Evolutionary conservation across 2,113 vertebrate genomes (phyloP).

Genomic region (Sceloporus tristichus): DNA sequence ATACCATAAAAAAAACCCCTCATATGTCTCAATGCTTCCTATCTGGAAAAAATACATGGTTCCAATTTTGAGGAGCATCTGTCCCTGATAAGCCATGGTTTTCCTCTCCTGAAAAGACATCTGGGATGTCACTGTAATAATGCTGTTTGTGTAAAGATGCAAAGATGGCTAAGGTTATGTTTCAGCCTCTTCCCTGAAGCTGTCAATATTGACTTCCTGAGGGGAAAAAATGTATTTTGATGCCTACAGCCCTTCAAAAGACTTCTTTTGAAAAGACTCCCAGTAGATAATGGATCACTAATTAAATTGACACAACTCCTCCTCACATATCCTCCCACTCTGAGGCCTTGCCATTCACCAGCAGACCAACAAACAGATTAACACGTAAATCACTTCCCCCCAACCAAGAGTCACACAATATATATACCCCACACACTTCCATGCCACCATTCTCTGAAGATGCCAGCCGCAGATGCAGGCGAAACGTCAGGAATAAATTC

Average conservation of each 20-base stretch:
- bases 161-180: neutral
- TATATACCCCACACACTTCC: too few species aligned
- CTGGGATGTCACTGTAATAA: neutral
- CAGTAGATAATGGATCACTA: too few species aligned
- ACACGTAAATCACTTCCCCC: too few species aligned
- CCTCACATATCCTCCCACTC: too few species aligned
- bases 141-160: neutral
- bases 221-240: neutral
- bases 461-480: too few species aligned
- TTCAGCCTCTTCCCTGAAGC: neutral
- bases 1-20: neutral
- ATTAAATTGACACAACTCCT: too few species aligned
- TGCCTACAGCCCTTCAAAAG: neutral
- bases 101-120: neutral
- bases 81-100: neutral
- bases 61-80: neutral
- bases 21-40: neutral
- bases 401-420: too few species aligned
- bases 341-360: too few species aligned
- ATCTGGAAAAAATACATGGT: neutral
- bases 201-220: neutral
- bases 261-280: neutral
- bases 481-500: too few species aligned
- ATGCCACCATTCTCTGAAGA: too few species aligned
- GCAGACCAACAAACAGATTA: too few species aligned